phyloP scores from a whole-genome alignment of 2,797 vertebrate genomes.

The Lutjanus campechanus region DNA sequence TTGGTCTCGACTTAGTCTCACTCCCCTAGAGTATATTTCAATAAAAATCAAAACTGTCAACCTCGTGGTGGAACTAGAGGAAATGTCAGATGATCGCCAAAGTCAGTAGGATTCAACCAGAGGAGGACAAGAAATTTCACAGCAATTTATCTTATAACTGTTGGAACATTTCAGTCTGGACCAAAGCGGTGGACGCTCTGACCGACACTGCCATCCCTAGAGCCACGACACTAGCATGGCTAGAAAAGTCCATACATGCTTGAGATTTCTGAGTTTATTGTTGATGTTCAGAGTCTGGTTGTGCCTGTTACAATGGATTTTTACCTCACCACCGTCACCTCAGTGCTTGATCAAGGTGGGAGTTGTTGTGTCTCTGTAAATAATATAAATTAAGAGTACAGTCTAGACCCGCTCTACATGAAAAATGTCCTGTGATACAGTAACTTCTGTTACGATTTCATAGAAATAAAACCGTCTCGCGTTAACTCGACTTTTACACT shows the following conservation, averaged over 20 bases:
- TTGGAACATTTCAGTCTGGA: not conserved
- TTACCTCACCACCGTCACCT: no score
- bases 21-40: not conserved
- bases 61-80: not conserved
- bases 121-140: not conserved
- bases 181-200: not conserved
- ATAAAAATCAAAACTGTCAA: not conserved
- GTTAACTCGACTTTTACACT: not conserved
- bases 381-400: no score
- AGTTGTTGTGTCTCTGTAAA: no score
- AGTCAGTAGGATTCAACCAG: not conserved
- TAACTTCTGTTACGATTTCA: no score
- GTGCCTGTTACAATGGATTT: no score
- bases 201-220: not conserved
- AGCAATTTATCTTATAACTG: not conserved
- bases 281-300: not conserved
- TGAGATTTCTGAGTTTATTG: not conserved
- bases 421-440: no score
- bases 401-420: no score
- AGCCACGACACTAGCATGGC: not conserved
- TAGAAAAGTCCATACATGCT: not conserved
- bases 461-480: no score
- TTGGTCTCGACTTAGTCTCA: no score
- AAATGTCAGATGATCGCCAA: not conserved
- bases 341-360: no score